Evolutionary conservation across 2,797 vertebrate species (phyloP).

Genomic region (Mus minutoides): DNA sequence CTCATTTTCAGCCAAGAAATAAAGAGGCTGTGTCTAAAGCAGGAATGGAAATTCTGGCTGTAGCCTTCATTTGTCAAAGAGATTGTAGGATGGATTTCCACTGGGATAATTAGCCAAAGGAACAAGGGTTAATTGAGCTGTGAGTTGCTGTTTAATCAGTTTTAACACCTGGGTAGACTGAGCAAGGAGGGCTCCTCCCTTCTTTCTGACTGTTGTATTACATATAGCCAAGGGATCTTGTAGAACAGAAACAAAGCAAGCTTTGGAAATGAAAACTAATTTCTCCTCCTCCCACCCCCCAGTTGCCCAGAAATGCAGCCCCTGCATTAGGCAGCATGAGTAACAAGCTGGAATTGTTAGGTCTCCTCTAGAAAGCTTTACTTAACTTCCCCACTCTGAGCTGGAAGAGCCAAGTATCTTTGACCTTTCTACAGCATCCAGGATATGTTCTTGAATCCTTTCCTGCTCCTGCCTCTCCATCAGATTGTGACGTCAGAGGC

Average conservation of each 20-base stretch:
- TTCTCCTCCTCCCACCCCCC: neutral
- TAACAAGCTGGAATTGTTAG: conserved; percentile 50
- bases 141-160: conserved; percentile 57
- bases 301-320: conserved; percentile 44
- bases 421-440: neutral
- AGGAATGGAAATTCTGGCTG: neutral
- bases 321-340: neutral
- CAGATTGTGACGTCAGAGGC: neutral
- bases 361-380: neutral
- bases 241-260: conserved; percentile 70
- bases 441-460: neutral
- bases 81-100: conserved; percentile 16
- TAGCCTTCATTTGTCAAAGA: neutral
- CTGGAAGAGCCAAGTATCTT: neutral
- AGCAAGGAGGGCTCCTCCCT: neutral
- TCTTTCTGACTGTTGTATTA: conserved; percentile 37
- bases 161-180: conserved; percentile 42
- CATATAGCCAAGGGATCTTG: conserved; percentile 12
- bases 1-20: conserved; percentile 34
- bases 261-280: conserved; percentile 61
- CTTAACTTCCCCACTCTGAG: neutral
- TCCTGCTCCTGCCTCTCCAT: neutral
- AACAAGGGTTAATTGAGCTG: conserved; percentile 58
- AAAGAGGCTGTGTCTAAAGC: neutral
- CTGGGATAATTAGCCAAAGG: conserved; percentile 11